Percentiles rank a stretch among this genome's conserved stretches.
These are phyloP conservation scores for Cephus pulcher DNA, from an alignment of 2,888 invertebrate species.

Conservation along the genomic window DNA sequence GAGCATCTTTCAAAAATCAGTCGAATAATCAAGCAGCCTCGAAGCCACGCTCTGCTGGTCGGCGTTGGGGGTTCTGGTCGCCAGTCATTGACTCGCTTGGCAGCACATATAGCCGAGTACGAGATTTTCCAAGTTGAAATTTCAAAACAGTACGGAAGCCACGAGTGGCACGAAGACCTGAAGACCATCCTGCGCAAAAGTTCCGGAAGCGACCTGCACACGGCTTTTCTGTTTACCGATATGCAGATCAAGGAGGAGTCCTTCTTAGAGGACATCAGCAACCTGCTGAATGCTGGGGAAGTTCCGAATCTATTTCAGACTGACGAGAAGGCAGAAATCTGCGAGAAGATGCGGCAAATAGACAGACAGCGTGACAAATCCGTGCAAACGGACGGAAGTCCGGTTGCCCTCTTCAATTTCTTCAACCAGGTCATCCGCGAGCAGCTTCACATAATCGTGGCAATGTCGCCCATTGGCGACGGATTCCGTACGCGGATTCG, in stretches of 20 bases:
- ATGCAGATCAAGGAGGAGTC: constrained; percentile 94
- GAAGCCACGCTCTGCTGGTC: constrained; percentile 89
- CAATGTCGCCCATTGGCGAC: constrained; percentile 93
- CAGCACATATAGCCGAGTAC: constrained; percentile 93
- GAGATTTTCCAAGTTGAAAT: constrained; percentile 94
- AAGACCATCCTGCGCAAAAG: constrained; percentile 84
- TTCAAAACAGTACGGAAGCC: constrained; percentile 83
- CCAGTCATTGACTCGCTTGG: constrained; percentile 89
- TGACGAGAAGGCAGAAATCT: constrained; percentile 91
- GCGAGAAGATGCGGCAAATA: constrained; percentile 92
- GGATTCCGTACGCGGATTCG: constrained; percentile 83
- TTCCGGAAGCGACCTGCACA: constrained; percentile 85
- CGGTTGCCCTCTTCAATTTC: constrained; percentile 89
- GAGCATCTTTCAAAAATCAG: constrained; percentile 93
- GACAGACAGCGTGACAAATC: constrained; percentile 91
- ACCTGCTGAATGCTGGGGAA: constrained; percentile 92
- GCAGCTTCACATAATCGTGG: constrained; percentile 88
- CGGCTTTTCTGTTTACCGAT: constrained; percentile 91
- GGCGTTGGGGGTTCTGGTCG: constrained; percentile 95
- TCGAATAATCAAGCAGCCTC: constrained; percentile 90
- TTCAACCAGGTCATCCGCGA: constrained; percentile 90
- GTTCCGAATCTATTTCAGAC: constrained; percentile 88
- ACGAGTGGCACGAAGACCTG: constrained; percentile 93
- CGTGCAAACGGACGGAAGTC: constrained; percentile 91
- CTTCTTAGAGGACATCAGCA: constrained; percentile 93